Base-by-base conservation (phyloP, 2,888 invertebrate genomes). In the Sycophila texana region DNA sequence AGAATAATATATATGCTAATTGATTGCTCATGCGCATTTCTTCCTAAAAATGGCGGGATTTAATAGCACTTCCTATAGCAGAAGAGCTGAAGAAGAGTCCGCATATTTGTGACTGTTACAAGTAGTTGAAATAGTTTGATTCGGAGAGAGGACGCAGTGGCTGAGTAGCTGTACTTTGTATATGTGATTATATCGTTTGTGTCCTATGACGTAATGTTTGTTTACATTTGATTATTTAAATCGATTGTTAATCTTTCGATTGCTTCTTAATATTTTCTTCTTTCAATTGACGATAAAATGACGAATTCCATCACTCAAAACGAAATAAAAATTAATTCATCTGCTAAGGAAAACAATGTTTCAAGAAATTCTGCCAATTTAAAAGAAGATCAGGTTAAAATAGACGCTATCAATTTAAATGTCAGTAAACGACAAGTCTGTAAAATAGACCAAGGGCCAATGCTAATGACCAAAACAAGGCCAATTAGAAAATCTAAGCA, bases 21-120 rank as follows among this genome's bases (percentile, higher is more conserved):
- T n/a, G n/a, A n/a, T n/a, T n/a, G 18, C 75, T 68, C 75, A 76
- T 76, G 75, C 75, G 70, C 55, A 26, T 55, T 67, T 10, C 13
- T 18, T 22, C 7, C 4, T 22, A 0, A 10, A 60, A 71, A 60
- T 67, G 51, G 75, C 75, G 75, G 70, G 61, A 76, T 51, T 53
- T n/a, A 49, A 5, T 51, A 30, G 16, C 10, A 26, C 39, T 51
- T n/a, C n/a, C n/a, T n/a, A n/a, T n/a, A n/a, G n/a, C n/a, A n/a
- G n/a, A n/a, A n/a, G n/a, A n/a, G n/a, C n/a, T n/a, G n/a, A n/a
- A n/a, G n/a, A n/a, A n/a, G n/a, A n/a, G n/a, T n/a, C n/a, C n/a
- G n/a, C n/a, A n/a, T n/a, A n/a, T n/a, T n/a, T n/a, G n/a, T n/a
- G n/a, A n/a, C n/a, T n/a, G n/a, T n/a, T n/a, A n/a, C n/a, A n/a